These are phyloP conservation scores for Tiliqua scincoides DNA, from an alignment of 2,113 vertebrate genomes.

Conservation along the genomic window DNA sequence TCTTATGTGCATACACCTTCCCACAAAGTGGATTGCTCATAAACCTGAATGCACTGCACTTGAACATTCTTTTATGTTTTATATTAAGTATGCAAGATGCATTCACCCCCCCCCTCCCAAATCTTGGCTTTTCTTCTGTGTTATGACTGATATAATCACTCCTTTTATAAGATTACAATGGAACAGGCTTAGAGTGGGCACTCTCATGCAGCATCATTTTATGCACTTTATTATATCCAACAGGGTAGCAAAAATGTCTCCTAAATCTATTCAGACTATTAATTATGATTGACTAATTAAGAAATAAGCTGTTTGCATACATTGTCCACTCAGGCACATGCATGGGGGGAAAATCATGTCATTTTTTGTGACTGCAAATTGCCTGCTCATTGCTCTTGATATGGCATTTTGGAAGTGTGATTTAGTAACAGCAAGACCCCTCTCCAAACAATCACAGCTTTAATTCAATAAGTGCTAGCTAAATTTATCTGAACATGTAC, in stretches of 20 bases:
- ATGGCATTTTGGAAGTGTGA: neutral
- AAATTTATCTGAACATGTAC: neutral
- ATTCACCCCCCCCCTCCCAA: neutral
- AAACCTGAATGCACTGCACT: neutral
- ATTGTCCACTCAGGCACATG: neutral
- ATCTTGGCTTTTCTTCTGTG: neutral
- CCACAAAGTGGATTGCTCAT: neutral
- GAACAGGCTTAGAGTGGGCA: neutral
- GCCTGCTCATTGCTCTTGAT: neutral
- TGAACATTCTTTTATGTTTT: neutral
- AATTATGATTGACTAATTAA: neutral
- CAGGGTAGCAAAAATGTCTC: neutral
- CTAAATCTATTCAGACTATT: neutral
- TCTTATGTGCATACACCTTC: neutral
- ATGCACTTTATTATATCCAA: neutral
- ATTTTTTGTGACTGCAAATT: neutral
- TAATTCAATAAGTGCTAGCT: too few species aligned
- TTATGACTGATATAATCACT: neutral
- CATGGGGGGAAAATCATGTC: neutral
- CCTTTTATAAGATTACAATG: neutral
- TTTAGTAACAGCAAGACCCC: neutral
- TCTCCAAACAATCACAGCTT: neutral
- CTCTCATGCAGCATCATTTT: neutral
- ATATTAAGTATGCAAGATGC: neutral
- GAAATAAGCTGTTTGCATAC: neutral